Conservation (phyloP, 1,140 invertebrate species). For the Anthonomus grandis region DNA sequence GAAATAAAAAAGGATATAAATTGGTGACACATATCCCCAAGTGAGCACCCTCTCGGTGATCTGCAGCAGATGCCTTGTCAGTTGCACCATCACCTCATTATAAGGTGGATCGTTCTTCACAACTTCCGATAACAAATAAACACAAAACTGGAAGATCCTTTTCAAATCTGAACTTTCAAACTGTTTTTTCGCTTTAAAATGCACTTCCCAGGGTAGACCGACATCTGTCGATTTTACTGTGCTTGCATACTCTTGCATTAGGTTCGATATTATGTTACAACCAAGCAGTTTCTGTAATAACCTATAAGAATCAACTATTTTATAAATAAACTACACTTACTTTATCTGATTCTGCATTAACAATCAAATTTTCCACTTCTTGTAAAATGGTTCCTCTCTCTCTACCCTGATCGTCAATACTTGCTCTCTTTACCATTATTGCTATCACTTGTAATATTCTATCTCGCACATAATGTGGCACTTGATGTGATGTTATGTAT, state of each 20-base stretch:
- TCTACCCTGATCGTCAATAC: slow-evolving; percentile 66
- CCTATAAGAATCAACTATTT: background rate
- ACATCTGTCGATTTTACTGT: slow-evolving; percentile 82
- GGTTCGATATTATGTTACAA: slow-evolving; percentile 74
- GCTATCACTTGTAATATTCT: slow-evolving; percentile 74
- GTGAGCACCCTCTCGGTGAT: slow-evolving; percentile 43
- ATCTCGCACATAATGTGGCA: slow-evolving; percentile 61
- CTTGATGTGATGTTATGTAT: slow-evolving; percentile 66
- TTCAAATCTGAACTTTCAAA: slow-evolving; percentile 80
- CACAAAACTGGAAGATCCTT: slow-evolving; percentile 63
- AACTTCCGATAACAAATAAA: slow-evolving; percentile 43
- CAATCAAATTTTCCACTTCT: slow-evolving; percentile 70
- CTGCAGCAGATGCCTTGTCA: slow-evolving; percentile 40
- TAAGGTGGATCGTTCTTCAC: slow-evolving; percentile 44
- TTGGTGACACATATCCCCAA: slow-evolving; percentile 44
- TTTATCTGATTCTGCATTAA: slow-evolving; percentile 59
- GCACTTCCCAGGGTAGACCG: slow-evolving; percentile 82
- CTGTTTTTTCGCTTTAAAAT: slow-evolving; percentile 76
- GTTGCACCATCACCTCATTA: slow-evolving; percentile 31
- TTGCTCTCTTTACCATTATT: slow-evolving; percentile 81
- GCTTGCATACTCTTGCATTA: slow-evolving; percentile 85
- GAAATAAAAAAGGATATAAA: slow-evolving; percentile 60
- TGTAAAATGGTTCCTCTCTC: slow-evolving; percentile 67
- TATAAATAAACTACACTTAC: slow-evolving; percentile 38
- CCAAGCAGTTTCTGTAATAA: slow-evolving; percentile 64